Evolutionary conservation across 2,797 vertebrate species (phyloP).

Genomic region (Leptatherina wallacei): DNA sequence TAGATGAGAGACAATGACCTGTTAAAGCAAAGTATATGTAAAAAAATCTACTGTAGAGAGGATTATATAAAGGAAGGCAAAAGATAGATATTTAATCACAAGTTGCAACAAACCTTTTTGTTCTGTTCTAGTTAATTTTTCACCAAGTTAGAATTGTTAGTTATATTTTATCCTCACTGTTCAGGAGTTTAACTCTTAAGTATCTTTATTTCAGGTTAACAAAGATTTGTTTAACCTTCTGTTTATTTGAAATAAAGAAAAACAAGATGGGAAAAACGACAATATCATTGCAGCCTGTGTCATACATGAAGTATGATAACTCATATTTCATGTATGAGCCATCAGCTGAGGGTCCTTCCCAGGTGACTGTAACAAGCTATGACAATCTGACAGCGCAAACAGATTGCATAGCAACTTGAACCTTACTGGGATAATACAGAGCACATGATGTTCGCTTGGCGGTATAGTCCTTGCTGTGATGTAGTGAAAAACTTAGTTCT

Average conservation of each 20-base stretch:
- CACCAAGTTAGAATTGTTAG: too few relatives aligned
- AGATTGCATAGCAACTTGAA: slow-evolving; percentile 40
- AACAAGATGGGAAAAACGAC: neutral
- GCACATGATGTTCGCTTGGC: slow-evolving; percentile 19
- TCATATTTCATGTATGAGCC: slow-evolving; percentile 57
- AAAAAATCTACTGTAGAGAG: neutral
- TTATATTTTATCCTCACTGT: too few relatives aligned
- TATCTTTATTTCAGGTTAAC: too few relatives aligned
- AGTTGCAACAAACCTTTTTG: neutral
- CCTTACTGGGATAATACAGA: slow-evolving; percentile 20
- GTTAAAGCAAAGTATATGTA: slow-evolving; percentile 11
- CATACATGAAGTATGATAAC: slow-evolving; percentile 2
- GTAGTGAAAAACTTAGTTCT: neutral
- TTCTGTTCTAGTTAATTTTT: neutral
- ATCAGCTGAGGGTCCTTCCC: slow-evolving; percentile 54
- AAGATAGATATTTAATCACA: neutral
- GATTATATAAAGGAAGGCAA: neutral
- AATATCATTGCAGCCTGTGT: slow-evolving; percentile 31
- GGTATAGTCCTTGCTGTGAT: neutral
- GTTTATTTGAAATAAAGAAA: too few relatives aligned
- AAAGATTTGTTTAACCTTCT: too few relatives aligned
- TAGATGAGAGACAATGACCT: slow-evolving; percentile 26
- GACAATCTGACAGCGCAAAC: slow-evolving; percentile 49
- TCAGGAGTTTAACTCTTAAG: too few relatives aligned
- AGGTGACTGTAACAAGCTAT: slow-evolving; percentile 29